phyloP scores from a whole-genome alignment of 2,113 vertebrate genomes.

The Orycteropus afer region DNA sequence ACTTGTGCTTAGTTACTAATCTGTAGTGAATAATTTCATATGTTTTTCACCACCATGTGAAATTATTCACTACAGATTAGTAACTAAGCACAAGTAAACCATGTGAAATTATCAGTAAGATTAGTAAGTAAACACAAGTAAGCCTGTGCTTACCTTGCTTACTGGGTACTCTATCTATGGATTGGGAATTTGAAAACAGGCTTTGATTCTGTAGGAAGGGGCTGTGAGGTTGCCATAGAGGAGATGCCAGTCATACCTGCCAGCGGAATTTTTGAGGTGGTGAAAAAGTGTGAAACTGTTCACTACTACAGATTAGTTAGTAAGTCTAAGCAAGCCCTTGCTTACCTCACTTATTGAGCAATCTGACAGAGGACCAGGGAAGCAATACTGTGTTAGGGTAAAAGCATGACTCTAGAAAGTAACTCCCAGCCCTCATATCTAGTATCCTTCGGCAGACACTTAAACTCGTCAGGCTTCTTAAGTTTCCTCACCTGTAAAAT shows the following conservation, averaged over 20 bases:
- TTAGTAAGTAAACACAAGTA: background rate
- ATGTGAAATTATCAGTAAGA: too few species aligned
- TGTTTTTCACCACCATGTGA: too few species aligned
- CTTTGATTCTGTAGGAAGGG: too few species aligned
- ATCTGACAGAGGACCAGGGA: background rate
- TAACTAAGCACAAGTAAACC: background rate
- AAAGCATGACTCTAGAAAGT: conserved; percentile 8
- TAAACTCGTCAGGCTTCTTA: background rate
- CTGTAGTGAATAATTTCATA: background rate
- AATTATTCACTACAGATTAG: background rate
- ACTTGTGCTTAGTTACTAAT: background rate
- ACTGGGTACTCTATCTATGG: too few species aligned
- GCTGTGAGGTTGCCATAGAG: too few species aligned
- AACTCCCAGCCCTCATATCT: background rate
- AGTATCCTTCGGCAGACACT: background rate
- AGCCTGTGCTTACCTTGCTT: background rate
- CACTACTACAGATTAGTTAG: too few species aligned
- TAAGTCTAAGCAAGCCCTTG: too few species aligned
- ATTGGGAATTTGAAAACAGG: too few species aligned
- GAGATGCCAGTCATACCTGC: too few species aligned
- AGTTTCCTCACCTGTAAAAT: background rate
- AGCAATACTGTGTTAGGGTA: background rate
- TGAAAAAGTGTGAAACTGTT: too few species aligned
- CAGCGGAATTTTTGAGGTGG: too few species aligned
- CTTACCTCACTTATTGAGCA: too few species aligned